Evolutionary conservation across 2,113 vertebrate genomes (phyloP), one percentile per base, ranked within the genome.

Genomic region (Percina caprodes): DNA sequence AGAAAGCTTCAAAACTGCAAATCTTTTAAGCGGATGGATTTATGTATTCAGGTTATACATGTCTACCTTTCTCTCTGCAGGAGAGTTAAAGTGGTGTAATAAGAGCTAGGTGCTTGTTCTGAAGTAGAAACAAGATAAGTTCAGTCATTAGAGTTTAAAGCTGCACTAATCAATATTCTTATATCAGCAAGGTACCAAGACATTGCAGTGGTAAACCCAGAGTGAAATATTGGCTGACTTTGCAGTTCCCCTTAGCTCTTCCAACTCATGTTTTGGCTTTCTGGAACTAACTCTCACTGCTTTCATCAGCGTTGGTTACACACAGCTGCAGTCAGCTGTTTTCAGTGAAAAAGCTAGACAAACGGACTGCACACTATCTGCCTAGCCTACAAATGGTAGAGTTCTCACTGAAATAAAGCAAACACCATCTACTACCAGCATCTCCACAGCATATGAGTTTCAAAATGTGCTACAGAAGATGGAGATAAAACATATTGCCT

Each of bases 341-440:
- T 60, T 60, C 59, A 60, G 59, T 18, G 30, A 19, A 35, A 60
- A 16, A 8, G 26, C 19, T 61, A 3, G 19, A 39, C 19, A 61
- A 61, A 11, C 30, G 6, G 33, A 21, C 30, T 39, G 19, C 12
- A 4, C 59, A 39, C 18, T 39, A 61, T 16, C 59, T 61, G 59
- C 18, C 33, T 9, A 39, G 59, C 59, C 9, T 35, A 19, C 1
- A 11, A 59, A 33, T 19, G 30, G 33, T 19, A 58, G 79, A 77
- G 23, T 48, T 91, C 65, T 77, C 46, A 84, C 42, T 67, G 30
- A 79, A 69, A 62, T 54, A 75, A 77, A 78, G 54, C 12, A 54
- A 79, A 74, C 72, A 76, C 60, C 52, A 23, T 45, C 69, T 60
- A 52, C 79, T 54, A 21, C 51, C 49, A 54, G 49, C 70, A 26